Base-by-base conservation (phyloP, 37 sponge, comb jelly and placozoan genomes). In the Hexactinellida sp. region DNA sequence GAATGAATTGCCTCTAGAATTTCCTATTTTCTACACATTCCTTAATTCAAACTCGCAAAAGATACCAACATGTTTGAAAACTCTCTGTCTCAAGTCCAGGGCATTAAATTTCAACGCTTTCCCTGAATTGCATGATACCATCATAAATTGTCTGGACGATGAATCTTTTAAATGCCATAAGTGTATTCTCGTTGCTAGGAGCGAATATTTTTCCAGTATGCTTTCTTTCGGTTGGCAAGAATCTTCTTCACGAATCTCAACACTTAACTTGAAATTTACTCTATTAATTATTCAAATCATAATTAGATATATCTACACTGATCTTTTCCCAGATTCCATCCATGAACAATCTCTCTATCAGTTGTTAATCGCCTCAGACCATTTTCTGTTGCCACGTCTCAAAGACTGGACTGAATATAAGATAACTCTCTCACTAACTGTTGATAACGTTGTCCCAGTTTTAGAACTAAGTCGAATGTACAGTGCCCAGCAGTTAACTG, bases 401-500 rank as follows among this genome's bases (percentile, higher is more conserved):
- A 63, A 63, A 28, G 76, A 63, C 13, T 63, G 76, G 76, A 7
- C 34, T 32, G 76, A 63, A 63, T 10, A 10, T 28, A 63, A 63
- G 13, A 25, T 63, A 63, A 23, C 32, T n/a, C 3, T 32, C 5
- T 63, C 21, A 25, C 76, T 63, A 10, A 25, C 76, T 32, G 34
- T 63, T 7, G 76, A 63, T 63, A 63, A 63, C 30, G 76, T 63
- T 28, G 34, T 63, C 82, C 32, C 84, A 38, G 36, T 55, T 63
- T n/a, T 55, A 54, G 37, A 83, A 83, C 54, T 83, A 87, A 34
- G 76, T n/a, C 30, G 28, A 21, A 63, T 63, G 76, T 96, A 90
- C 87, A 88, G 89, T 86, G 91, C 94, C 32, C 37, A 82, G 1
- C 91, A 92, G 28, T 84, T 96, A 28, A 71, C 88, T 47, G 86